Base-by-base conservation (phyloP, 2,113 vertebrate species). In the Melospiza melodia region DNA sequence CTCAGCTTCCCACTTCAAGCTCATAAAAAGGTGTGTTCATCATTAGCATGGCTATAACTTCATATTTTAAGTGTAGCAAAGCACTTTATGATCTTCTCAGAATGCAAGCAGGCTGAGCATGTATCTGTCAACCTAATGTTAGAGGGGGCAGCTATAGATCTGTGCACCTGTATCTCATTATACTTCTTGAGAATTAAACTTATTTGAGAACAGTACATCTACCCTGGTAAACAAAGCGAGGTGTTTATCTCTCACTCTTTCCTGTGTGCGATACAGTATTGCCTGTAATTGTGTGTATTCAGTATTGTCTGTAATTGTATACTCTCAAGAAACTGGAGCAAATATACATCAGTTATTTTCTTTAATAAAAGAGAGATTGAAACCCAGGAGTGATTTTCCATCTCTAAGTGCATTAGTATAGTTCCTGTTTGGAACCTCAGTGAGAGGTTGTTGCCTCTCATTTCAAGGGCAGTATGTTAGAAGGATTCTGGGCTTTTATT, bases 221-320 rank as follows among this genome's bases (percentile, higher is more conserved):
- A 25, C 12, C 30, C 30, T 15, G 9, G 12, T 27, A 78, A 55
- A 59, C n/a, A 67, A 27, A 68, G 16, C 0, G 0, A 76, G 14
- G 12, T 41, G 4, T 69, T 84, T 49, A 63, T 16, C 7, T 71
- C 18, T 27, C 44, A 4, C 59, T 69, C 41, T 54, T 76, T 76
- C 31, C 35, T 54, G 7, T 33, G 9, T 74, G 4, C 12, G 20
- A 37, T 67, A n/a, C 11, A 73, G 4, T 43, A 37, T 46, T 75
- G 10, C 28, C 46, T 48, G 46, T 48, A 48, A 80, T 23, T 65
- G 10, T 31, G 10, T 49, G 48, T 24, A 24, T 49, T 49, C 11
- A 73, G 5, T 43, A 39, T 39, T 76, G 9, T 28, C 46, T 62
- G 31, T 66, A 80, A 80, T 25, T 65, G 8, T 37, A 33, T 14